Evolutionary conservation across 1,140 invertebrate species (phyloP).

Genomic region (Drosophila santomea): DNA sequence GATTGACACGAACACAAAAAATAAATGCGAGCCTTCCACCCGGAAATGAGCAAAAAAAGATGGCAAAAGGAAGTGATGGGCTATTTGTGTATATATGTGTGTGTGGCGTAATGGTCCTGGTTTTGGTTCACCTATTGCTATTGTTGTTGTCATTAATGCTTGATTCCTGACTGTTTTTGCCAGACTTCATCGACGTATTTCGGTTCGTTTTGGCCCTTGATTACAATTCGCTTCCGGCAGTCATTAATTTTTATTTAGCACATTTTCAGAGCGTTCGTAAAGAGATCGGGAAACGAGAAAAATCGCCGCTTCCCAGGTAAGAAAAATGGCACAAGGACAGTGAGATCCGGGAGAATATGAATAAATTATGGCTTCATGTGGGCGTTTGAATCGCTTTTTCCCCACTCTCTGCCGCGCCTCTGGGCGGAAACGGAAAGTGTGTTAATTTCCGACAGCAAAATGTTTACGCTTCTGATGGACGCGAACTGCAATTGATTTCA

Average conservation of each 20-base stretch:
- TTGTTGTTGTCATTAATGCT: slow-evolving; percentile 45
- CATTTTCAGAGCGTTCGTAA: slow-evolving; percentile 47
- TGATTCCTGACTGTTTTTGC: slow-evolving; percentile 37
- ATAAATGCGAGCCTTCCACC: slow-evolving; percentile 30
- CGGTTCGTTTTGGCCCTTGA: slow-evolving; percentile 54
- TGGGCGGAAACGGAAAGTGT: slow-evolving; percentile 76
- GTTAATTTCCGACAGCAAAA: slow-evolving; percentile 80
- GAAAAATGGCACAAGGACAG: slow-evolving; percentile 62
- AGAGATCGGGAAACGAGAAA: slow-evolving; percentile 11
- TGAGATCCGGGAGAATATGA: slow-evolving; percentile 51
- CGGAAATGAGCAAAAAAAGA: slow-evolving; percentile 56
- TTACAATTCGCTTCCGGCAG: slow-evolving; percentile 77
- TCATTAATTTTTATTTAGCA: slow-evolving; percentile 82
- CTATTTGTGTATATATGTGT: slow-evolving; percentile 17
- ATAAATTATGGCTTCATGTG: slow-evolving; percentile 67
- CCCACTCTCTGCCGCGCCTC: background rate
- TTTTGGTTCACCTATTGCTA: slow-evolving; percentile 31
- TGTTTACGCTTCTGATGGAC: slow-evolving; percentile 70
- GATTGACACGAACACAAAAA: slow-evolving; percentile 53
- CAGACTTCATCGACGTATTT: slow-evolving; percentile 50
- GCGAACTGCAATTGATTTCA: slow-evolving; percentile 78
- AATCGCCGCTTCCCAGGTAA: slow-evolving; percentile 45
- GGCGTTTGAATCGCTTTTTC: slow-evolving; percentile 13
- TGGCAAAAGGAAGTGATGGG: slow-evolving; percentile 25
- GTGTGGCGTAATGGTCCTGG: slow-evolving; percentile 18